phyloP scores from a whole-genome alignment of 2,888 invertebrate genomes.

The Ferrisia virgata region DNA sequence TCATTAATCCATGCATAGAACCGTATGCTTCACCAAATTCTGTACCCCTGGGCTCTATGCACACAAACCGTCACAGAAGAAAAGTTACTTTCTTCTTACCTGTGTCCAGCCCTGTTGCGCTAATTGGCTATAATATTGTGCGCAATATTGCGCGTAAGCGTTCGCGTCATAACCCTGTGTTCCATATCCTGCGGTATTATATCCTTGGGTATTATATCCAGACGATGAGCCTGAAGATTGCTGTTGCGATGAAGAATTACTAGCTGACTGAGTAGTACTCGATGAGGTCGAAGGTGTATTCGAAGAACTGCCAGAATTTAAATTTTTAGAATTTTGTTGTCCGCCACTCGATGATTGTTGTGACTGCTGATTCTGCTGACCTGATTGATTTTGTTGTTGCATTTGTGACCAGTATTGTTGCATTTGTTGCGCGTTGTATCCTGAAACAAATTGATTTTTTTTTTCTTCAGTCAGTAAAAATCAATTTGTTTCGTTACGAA shows the following conservation, averaged over 20 bases:
- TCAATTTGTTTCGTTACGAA: not conserved
- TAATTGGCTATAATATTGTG: conserved; percentile 38
- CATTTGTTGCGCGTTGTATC: conserved; percentile 34
- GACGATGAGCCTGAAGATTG: not conserved
- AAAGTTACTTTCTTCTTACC: conserved; percentile 34
- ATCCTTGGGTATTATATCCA: conserved; percentile 25
- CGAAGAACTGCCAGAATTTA: not conserved
- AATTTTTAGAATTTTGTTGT: not conserved
- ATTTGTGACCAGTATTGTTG: conserved; percentile 41
- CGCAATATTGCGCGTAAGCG: conserved; percentile 42
- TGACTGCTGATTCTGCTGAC: not conserved
- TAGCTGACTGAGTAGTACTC: conserved; percentile 2
- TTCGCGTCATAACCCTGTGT: conserved; percentile 36
- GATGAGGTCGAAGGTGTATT: not conserved
- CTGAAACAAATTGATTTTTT: too few species aligned
- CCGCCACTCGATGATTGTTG: conserved; percentile 28
- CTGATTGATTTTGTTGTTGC: conserved; percentile 33
- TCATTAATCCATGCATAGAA: conserved; percentile 3
- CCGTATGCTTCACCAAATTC: not conserved
- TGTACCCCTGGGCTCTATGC: conserved; percentile 16
- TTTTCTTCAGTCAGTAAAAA: too few species aligned
- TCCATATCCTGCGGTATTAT: conserved; percentile 29
- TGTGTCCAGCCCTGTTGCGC: conserved; percentile 34
- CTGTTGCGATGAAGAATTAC: not conserved
- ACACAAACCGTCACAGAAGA: conserved; percentile 8